Base-by-base conservation (phyloP, 2,797 vertebrate species). In the Enteromius paludinosus region DNA sequence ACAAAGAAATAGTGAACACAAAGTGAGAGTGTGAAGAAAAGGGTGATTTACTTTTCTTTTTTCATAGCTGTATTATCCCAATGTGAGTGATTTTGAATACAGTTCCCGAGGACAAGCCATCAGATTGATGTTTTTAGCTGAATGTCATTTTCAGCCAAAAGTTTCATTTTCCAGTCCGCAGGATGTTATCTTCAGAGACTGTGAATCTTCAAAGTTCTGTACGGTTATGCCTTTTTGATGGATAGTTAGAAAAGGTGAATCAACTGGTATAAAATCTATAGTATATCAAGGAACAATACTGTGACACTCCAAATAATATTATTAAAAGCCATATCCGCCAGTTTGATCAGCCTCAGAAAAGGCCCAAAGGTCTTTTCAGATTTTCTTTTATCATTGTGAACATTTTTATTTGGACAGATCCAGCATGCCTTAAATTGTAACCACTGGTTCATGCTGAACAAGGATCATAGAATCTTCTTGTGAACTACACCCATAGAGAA, bases 161-260 rank as follows among this genome's bases (percentile, higher is more conserved):
- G 28, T 43, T 71, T 81, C 9, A 73, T 81, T 64, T 81, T 81
- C n/a, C 30, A 73, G 43, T 38, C 59, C 25, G 69, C 69, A 62
- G 45, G 69, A 81, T 52, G 56, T 7, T 18, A 28, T 73, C 56
- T 64, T 64, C 15, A 62, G 7, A 78, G 30, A 17, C 7, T 49
- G 6, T 17, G 62, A 66, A 61, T 62, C 30, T 73, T 64, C 15
- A 62, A 12, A 52, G 69, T 41, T 41, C 56, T 3, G 25, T 30
- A 47, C 18, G 59, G 56, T 64, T 80, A 61, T 61, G 69, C 49
- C 43, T 81, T 64, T 64, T 49, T 81, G 59, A 73, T 65, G 43
- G 59, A 81, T 64, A 52, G 79, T 52, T 33, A 52, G 30, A 52
- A 65, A 80, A 49, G 41, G 56, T 62, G 38, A 15, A 30, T 70